Base-by-base conservation (phyloP, 2,888 invertebrate species). In the Fissipunctia ypsillon region DNA sequence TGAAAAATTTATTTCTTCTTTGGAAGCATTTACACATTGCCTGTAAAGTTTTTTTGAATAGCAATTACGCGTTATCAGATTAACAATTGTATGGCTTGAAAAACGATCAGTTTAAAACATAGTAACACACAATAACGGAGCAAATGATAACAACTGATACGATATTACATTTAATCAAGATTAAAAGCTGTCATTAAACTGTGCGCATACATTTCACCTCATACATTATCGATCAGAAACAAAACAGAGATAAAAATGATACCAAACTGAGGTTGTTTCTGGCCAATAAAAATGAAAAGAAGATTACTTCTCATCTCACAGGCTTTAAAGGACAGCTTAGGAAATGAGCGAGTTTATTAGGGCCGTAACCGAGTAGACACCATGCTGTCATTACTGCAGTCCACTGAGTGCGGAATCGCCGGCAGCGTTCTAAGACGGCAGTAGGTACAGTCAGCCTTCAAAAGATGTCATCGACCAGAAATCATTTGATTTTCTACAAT, bases 261-360 rank as follows among this genome's bases (percentile, higher is more conserved):
- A 43, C 28, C 7, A 4, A 52, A 16, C 28, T 31, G 3, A 64
- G 1, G 5, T 63, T n/a, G 25, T 31, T 31, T 43, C 35, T 45
- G 9, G 52, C 35, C 31, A 45, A 52, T 25, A 28, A 38, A 77
- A 48, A 41, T n/a, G 3, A 25, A 35, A 12, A 76, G 14, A 31
- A 61, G 25, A 61, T 78, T 69, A 19, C 35, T 56, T 59, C 57
- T 57, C n/a, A 45, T 31, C 16, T 50, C 41, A 6, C 7, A 22
- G 7, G 14, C 56, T 78, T 45, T 70, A 78, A 61, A 6, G n/a
- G 71, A 70, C 78, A 78, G 71, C 43, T 70, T 56, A 70, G 61
- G 71, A 76, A 78, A 76, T 76, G 56, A 70, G 56, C 48, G 14
- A 73, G 12, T 60, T n/a, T 72, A 50, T 41, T 70, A 38, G 22